A percentile compares a stretch with the other conserved stretches of the same genome.
These are phyloP conservation scores for Drosophila ironensis DNA, from an alignment of 1,140 invertebrate species.

Conservation along the genomic window DNA sequence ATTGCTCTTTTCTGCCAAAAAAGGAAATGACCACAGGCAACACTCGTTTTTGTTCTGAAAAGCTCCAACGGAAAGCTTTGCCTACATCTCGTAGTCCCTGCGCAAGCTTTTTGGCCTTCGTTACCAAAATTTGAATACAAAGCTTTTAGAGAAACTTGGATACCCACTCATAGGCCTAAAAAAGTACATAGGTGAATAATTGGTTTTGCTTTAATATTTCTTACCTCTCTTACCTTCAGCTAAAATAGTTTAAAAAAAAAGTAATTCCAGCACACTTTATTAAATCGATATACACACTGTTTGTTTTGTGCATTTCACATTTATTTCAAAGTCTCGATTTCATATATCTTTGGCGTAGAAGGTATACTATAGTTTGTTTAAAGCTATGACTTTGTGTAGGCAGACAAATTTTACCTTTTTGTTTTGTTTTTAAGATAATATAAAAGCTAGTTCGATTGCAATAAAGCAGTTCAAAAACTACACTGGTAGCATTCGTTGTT, in stretches of 20 bases:
- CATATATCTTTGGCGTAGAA: constrained; percentile 49
- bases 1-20: constrained; percentile 19
- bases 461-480: constrained; percentile 40
- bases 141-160: too few relatives aligned
- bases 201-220: too few relatives aligned
- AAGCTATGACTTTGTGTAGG: constrained; percentile 41
- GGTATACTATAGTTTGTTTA: constrained; percentile 17
- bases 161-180: too few relatives aligned
- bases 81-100: background rate
- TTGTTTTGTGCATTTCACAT: constrained; percentile 38
- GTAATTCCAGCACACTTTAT: too few relatives aligned
- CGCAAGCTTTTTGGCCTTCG: background rate
- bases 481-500: constrained; percentile 25
- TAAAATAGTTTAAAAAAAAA: background rate
- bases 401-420: constrained; percentile 23
- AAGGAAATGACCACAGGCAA: constrained; percentile 33
- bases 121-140: constrained; percentile 6
- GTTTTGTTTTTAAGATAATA: constrained; percentile 1
- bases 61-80: constrained; percentile 18
- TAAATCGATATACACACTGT: background rate
- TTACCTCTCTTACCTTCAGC: background rate
- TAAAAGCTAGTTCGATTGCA: constrained; percentile 33
- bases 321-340: constrained; percentile 41
- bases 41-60: constrained; percentile 8
- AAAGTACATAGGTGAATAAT: too few relatives aligned